Evolutionary conservation across 2,113 vertebrate genomes (phyloP).

Genomic region (Sciurus niger): DNA sequence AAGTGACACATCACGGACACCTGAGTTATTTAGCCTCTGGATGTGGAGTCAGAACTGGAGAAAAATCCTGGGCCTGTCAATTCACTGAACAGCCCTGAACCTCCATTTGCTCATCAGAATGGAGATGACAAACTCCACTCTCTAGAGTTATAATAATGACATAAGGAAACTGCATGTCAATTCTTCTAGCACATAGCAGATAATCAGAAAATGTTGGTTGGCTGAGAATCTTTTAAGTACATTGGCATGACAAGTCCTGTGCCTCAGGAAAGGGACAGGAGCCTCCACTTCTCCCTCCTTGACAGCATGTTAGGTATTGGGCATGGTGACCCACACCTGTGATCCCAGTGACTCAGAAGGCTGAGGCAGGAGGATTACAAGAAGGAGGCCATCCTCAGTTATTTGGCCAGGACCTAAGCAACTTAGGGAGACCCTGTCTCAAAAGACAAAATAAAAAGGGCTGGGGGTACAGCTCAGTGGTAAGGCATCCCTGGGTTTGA

Average conservation of each 20-base stretch:
- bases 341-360: no score
- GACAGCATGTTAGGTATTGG: neutral
- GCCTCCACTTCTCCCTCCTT: neutral
- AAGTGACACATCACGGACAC: neutral
- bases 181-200: neutral
- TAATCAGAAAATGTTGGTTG: neutral
- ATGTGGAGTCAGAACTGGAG: neutral
- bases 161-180: neutral
- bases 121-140: neutral
- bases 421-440: no score
- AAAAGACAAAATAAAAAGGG: no score
- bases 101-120: neutral
- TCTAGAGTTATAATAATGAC: neutral
- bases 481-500: no score
- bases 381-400: no score
- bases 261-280: neutral
- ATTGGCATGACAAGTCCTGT: neutral
- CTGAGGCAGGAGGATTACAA: no score
- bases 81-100: neutral
- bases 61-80: neutral
- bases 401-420: no score
- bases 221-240: neutral
- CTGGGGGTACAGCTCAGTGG: no score
- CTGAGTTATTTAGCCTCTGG: neutral
- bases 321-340: no score